These are phyloP conservation scores for Heliconius hermathena DNA, from an alignment of 1,140 invertebrate species.

Conservation along the genomic window DNA sequence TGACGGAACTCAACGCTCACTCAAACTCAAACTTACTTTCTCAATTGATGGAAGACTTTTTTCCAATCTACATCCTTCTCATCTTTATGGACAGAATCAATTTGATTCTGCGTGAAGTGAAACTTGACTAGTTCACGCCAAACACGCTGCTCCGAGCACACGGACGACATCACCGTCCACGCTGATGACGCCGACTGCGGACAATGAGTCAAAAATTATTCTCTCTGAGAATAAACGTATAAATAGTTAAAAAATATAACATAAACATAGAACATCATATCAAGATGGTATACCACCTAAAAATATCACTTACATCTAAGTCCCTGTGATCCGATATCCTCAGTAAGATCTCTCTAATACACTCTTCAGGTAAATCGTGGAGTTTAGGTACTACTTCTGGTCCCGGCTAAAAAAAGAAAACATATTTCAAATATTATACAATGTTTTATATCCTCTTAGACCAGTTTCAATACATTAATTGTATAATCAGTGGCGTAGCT, in stretches of 20 bases:
- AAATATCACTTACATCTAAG: slow-evolving; percentile 84
- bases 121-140: slow-evolving; percentile 96
- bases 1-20: too few relatives aligned
- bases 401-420: slow-evolving; percentile 85
- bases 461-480: too few relatives aligned
- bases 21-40: slow-evolving; percentile 83
- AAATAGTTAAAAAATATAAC: too few relatives aligned
- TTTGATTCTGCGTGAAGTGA: slow-evolving; percentile 95
- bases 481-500: too few relatives aligned
- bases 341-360: slow-evolving; percentile 94
- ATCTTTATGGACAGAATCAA: slow-evolving; percentile 84
- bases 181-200: slow-evolving; percentile 81
- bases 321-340: slow-evolving; percentile 96
- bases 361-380: slow-evolving; percentile 95
- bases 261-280: too few relatives aligned
- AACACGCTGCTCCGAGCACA: slow-evolving; percentile 93
- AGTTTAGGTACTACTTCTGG: slow-evolving; percentile 92
- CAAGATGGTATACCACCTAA: too few relatives aligned
- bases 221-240: too few relatives aligned
- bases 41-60: slow-evolving; percentile 87
- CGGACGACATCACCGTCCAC: slow-evolving; percentile 87
- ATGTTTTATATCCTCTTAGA: too few relatives aligned
- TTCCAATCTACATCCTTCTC: slow-evolving; percentile 85
- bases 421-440: neutral
- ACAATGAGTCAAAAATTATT: too few relatives aligned